Evolutionary conservation across 2,113 vertebrate genomes (phyloP), one percentile per base, ranked within the genome.

Genomic region (Scomber japonicus): DNA sequence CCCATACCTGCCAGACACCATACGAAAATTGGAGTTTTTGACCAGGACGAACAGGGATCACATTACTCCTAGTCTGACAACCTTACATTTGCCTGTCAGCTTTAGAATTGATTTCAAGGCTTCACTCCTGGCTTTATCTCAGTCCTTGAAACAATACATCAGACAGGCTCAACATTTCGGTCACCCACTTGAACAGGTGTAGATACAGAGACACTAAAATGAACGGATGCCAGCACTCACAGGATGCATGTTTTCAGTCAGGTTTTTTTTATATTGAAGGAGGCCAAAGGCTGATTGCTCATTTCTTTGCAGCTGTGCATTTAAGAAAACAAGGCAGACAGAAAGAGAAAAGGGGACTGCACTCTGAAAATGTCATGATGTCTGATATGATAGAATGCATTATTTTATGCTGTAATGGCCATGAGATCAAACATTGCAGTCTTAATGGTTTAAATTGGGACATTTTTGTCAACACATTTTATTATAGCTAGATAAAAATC

Each of bases 51-150:
- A 61, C 21, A 66, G 40, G 49, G 35, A 60, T 56, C 31, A 60
- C 40, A 51, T 70, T 65, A 54, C 50, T 69, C 54, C 48, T 17
- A n/a, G 61, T 74, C 49, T 59, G 71, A 72, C 80, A 54, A 30
- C 0, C 17, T 21, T 13, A 10, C 56, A 65, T 51, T 65, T 3
- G 3, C 30, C 56, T 54, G 65, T 80, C 24, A 76, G 71, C 17
- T 63, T 50, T 30, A 50, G 31, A 82, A 61, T 27, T 15, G 24
- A 55, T 15, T 80, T 71, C 46, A 46, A 14, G 55, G 30, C 8
- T 15, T 67, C n/a, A 12, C 11, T 74, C 10, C 31, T 56, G 11
- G 57, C 48, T 80, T 73, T 35, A 53, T 69, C 63, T 62, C 30
- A 46, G 44, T 19, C 63, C 31, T 46, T 65, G 16, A 76, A 45